Percentiles rank a stretch among this genome's conserved stretches.
phyloP scores from a whole-genome alignment of 2,797 vertebrate genomes.

The Syngnathus acus region DNA sequence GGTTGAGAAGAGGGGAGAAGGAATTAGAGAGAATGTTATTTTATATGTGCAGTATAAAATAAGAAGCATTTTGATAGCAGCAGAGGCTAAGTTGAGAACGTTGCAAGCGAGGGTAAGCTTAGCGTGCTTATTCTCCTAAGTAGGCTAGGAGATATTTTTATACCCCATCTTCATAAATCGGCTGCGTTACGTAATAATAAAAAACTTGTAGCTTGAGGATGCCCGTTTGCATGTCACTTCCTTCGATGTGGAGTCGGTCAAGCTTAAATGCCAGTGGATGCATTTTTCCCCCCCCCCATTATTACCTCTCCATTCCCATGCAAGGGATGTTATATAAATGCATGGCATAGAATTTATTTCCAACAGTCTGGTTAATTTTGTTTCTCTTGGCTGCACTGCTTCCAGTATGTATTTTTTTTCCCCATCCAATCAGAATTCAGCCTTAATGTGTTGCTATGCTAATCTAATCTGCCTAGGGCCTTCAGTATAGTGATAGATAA shows the following conservation, averaged over 20 bases:
- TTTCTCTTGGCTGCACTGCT: background rate
- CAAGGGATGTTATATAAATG: constrained; percentile 44
- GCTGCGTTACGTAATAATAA: constrained; percentile 9
- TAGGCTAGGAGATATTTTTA: constrained; percentile 11
- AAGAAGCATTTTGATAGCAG: background rate
- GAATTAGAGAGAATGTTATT: constrained; percentile 28
- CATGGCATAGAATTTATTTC: background rate
- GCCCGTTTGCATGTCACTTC: constrained; percentile 7
- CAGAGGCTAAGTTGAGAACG: background rate
- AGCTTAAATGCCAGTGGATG: constrained; percentile 55
- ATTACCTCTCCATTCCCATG: constrained; percentile 32
- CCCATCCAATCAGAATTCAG: background rate
- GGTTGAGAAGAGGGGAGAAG: constrained; percentile 31
- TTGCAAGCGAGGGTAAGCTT: background rate
- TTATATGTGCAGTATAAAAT: background rate
- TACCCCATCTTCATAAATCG: background rate
- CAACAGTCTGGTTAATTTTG: background rate
- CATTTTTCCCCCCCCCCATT: too few relatives aligned
- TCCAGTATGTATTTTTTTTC: background rate
- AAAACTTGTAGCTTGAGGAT: constrained; percentile 6
- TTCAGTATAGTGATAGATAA: background rate
- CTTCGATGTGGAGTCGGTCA: constrained; percentile 35
- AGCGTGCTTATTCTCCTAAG: constrained; percentile 6
- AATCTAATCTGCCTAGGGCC: background rate
- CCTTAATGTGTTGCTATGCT: background rate